phyloP scores from a whole-genome alignment of 1,140 invertebrate species.

The Bombus haemorrhoidalis region DNA sequence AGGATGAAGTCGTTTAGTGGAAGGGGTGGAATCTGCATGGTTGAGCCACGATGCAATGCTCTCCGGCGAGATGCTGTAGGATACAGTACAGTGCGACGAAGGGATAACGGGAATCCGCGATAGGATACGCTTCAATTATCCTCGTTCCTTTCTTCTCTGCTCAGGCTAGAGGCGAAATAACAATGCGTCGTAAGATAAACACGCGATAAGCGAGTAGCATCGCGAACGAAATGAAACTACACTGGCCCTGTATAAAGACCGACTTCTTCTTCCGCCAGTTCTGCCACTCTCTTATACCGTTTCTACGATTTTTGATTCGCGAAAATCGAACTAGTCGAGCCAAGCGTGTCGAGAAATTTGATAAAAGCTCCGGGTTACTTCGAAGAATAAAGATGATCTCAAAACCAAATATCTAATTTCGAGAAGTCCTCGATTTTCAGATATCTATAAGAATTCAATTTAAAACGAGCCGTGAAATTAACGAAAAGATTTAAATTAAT shows the following conservation, averaged over 20 bases:
- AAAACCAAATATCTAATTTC: too few species aligned
- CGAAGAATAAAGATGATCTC: not conserved
- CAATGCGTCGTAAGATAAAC: conserved; percentile 77
- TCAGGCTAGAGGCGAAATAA: conserved; percentile 69
- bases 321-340: not conserved
- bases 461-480: too few species aligned
- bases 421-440: not conserved
- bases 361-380: not conserved
- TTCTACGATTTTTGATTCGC: not conserved
- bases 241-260: conserved; percentile 64
- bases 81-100: conserved; percentile 16
- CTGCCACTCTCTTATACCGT: not conserved
- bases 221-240: conserved; percentile 75
- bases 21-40: conserved; percentile 16
- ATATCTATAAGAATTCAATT: not conserved
- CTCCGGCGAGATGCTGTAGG: conserved; percentile 27
- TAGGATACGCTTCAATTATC: conserved; percentile 76
- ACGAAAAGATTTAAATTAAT: too few species aligned
- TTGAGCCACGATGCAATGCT: conserved; percentile 31
- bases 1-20: not conserved
- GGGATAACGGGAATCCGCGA: conserved; percentile 66
- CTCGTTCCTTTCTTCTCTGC: conserved; percentile 67
- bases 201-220: conserved; percentile 69
- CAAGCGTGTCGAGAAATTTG: too few species aligned
- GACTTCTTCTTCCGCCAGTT: conserved; percentile 14